Percentiles rank a stretch among this genome's conserved stretches.
Conservation (phyloP, 2,888 invertebrate species). For the Spilosoma lubricipeda region DNA sequence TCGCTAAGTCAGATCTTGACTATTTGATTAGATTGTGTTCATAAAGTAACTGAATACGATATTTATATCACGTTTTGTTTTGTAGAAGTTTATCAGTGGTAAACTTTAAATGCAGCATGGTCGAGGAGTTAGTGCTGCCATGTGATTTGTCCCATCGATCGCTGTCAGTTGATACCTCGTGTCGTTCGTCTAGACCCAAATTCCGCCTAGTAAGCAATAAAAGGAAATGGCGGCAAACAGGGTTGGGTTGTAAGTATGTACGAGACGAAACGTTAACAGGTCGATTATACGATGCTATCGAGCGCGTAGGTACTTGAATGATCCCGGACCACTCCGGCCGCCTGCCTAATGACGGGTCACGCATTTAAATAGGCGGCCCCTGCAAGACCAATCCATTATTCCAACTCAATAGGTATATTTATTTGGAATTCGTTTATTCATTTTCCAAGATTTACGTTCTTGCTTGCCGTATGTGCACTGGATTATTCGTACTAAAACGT, state of each 20-base stretch:
- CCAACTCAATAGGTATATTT: slow-evolving; percentile 62
- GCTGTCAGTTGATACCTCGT: slow-evolving; percentile 35
- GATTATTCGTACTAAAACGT: slow-evolving; percentile 29
- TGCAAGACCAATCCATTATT: slow-evolving; percentile 70
- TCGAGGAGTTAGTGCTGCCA: slow-evolving; percentile 28
- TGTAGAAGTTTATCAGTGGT: slow-evolving; percentile 8
- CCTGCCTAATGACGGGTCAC: slow-evolving; percentile 81
- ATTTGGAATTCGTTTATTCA: slow-evolving; percentile 65
- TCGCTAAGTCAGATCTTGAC: slow-evolving; percentile 36
- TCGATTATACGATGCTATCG: slow-evolving; percentile 81
- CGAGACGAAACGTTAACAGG: slow-evolving; percentile 75
- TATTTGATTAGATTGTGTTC: slow-evolving; percentile 30
- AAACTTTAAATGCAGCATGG: slow-evolving; percentile 33
- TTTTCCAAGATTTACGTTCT: slow-evolving; percentile 56
- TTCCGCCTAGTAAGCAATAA: slow-evolving; percentile 67
- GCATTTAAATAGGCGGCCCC: slow-evolving; percentile 81
- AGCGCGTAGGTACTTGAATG: slow-evolving; percentile 65
- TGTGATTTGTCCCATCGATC: slow-evolving; percentile 42
- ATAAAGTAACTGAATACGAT: slow-evolving; percentile 39
- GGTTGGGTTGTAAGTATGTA: slow-evolving; percentile 57
- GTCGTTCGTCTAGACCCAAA: slow-evolving; percentile 47
- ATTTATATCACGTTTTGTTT: neutral
- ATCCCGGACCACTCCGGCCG: slow-evolving; percentile 62
- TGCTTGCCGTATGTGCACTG: slow-evolving; percentile 18
- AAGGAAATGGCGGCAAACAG: slow-evolving; percentile 71